A percentile compares a stretch with the other conserved stretches of the same genome.
Evolutionary conservation across 2,888 invertebrate species (phyloP).

Genomic region (Mesorhabditis belari): DNA sequence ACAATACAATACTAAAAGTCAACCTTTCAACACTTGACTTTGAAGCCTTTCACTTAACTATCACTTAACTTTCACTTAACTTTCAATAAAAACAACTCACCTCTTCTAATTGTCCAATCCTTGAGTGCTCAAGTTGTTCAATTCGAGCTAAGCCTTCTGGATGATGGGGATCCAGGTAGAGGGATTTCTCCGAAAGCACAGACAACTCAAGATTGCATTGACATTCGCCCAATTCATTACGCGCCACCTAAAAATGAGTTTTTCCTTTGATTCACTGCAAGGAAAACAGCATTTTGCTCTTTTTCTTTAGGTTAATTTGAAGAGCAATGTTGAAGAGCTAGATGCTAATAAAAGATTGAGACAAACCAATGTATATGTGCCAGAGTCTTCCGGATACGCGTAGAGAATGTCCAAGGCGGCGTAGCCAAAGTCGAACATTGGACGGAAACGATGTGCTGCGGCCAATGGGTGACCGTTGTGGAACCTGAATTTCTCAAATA

Average conservation of each 20-base stretch:
- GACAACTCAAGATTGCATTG: conserved; percentile 27
- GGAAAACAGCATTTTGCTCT: too few relatives aligned
- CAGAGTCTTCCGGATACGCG: conserved; percentile 89
- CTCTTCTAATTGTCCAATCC: not conserved
- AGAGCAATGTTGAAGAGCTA: not conserved
- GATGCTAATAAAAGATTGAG: not conserved
- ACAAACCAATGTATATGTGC: conserved; percentile 70
- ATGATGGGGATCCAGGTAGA: conserved; percentile 75
- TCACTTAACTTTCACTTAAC: conserved; percentile 1
- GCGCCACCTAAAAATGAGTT: conserved; percentile 65
- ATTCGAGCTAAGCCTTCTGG: conserved; percentile 49
- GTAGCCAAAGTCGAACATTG: conserved; percentile 93
- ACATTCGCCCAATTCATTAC: conserved; percentile 74
- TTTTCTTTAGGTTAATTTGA: not conserved
- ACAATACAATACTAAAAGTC: conserved; percentile 16
- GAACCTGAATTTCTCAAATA: conserved; percentile 56
- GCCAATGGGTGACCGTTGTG: conserved; percentile 84
- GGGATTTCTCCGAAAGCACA: conserved; percentile 55
- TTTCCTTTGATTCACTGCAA: too few relatives aligned
- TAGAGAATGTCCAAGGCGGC: conserved; percentile 93
- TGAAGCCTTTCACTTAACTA: too few relatives aligned
- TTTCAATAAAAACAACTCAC: not conserved
- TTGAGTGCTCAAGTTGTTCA: conserved; percentile 10
- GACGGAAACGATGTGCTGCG: conserved; percentile 62
- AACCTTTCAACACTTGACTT: not conserved